A percentile compares a stretch with the other conserved stretches of the same genome.
These are phyloP conservation scores for Calyptomena viridis DNA, from an alignment of 2,113 vertebrate genomes.

Conservation along the genomic window DNA sequence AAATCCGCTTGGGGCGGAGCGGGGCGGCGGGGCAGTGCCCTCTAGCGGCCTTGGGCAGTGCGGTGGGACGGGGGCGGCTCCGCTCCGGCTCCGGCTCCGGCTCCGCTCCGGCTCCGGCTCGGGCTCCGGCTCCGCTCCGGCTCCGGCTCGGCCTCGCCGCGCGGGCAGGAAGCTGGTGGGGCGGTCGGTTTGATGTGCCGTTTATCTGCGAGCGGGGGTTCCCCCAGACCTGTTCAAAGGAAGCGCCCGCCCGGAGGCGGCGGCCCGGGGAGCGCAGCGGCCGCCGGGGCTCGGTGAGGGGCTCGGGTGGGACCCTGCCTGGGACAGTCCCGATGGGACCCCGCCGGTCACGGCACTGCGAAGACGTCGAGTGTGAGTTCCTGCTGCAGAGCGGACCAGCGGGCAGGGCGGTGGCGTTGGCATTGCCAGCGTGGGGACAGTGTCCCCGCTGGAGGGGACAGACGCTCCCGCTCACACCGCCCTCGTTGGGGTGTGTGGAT, in stretches of 20 bases:
- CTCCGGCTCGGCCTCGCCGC: not conserved
- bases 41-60: not conserved
- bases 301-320: accelerated
- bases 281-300: accelerated
- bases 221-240: not conserved
- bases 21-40: not conserved
- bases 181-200: not conserved
- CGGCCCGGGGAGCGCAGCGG: not conserved
- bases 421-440: not conserved
- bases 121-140: no score
- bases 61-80: not conserved
- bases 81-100: not conserved
- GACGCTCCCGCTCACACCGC: not conserved
- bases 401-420: not conserved
- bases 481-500: not conserved
- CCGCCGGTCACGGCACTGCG: accelerated
- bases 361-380: accelerated
- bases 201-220: not conserved
- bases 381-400: not conserved
- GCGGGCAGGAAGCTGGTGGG: not conserved
- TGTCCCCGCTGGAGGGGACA: not conserved
- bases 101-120: no score
- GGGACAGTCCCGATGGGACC: not conserved
- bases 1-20: accelerated
- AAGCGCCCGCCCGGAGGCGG: not conserved